Base-by-base conservation (phyloP, 2,797 vertebrate species). In the Mus caroli region DNA sequence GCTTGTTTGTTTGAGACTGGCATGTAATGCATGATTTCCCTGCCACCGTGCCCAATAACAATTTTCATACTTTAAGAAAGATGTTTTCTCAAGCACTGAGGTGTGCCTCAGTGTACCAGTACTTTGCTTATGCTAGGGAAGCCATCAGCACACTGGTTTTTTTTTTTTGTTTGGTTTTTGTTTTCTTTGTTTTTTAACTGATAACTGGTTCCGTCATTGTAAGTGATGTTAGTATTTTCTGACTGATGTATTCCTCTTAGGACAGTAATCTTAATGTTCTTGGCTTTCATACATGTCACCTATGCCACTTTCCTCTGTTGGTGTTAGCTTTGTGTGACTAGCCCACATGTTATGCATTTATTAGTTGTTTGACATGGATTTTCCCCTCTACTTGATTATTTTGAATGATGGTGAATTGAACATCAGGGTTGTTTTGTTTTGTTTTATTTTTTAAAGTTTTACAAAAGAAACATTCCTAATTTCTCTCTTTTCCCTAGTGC, bases 401-500 rank as follows among this genome's bases (percentile, higher is more conserved):
- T 56, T 82, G n/a, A 95, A 83, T 84, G 92, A 90, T 91, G 19
- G 10, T 67, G 20, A 86, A 93, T 12, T 67, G 20, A 86, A 93
- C 14, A 22, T 84, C 26, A 10, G 2, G 50, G 5, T 37, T 71
- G 15, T 13, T 9, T 60, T 60, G 24, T 67, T 20, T 40, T 12
- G n/a, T 17, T 43, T 43, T 43, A 43, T 43, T 22, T 40, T 75
- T 28, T 40, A 8, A 26, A 19, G 8, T 4, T 62, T 84, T 93
- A 84, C 76, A 22, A 67, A n/a, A 37, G 37, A 88, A 40, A 82
- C 80, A n/a, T 83, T 17, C 52, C 31, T 90, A 87, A 84, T 96
- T 97, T 94, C 88, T 62, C 62, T 88, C 34, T 67, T 79, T 76
- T 98, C 73, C 82, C 58, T 91, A 99, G 99, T 99, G 99, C 97